Evolutionary conservation across 1,140 invertebrate genomes (phyloP).

Genomic region (Drosophila ananassae): DNA sequence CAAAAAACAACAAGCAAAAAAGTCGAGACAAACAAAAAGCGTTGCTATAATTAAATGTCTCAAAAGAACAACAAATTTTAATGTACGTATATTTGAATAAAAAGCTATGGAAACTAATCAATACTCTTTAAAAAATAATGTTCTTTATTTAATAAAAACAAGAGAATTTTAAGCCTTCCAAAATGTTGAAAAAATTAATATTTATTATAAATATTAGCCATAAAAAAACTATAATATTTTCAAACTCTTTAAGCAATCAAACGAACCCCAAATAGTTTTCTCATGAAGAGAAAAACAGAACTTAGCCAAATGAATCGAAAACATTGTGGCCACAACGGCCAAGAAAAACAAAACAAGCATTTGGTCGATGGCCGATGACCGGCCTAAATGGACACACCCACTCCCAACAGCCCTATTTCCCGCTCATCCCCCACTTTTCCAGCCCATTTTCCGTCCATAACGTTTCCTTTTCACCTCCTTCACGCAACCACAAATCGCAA

Average conservation of each 20-base stretch:
- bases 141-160: too few species aligned
- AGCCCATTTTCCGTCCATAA: background rate
- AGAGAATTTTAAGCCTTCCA: too few species aligned
- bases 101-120: background rate
- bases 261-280: background rate
- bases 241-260: background rate
- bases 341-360: slow-evolving; percentile 54
- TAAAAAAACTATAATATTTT: background rate
- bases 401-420: slow-evolving; percentile 4
- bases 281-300: slow-evolving; percentile 13
- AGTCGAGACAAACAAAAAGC: slow-evolving; percentile 35
- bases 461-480: background rate
- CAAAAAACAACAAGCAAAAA: slow-evolving; percentile 44
- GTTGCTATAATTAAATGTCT: slow-evolving; percentile 56
- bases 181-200: background rate
- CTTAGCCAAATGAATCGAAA: slow-evolving; percentile 39
- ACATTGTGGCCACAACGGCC: slow-evolving; percentile 23
- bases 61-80: slow-evolving; percentile 32
- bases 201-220: background rate
- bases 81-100: slow-evolving; percentile 15
- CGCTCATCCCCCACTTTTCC: background rate
- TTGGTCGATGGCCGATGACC: slow-evolving; percentile 18
- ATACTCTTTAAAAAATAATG: slow-evolving; percentile 21
- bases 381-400: slow-evolving; percentile 30
- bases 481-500: slow-evolving; percentile 51